A percentile compares a stretch with the other conserved stretches of the same genome.
These are phyloP conservation scores for Leucoptera coffeella DNA, from an alignment of 2,888 invertebrate genomes.

Conservation along the genomic window DNA sequence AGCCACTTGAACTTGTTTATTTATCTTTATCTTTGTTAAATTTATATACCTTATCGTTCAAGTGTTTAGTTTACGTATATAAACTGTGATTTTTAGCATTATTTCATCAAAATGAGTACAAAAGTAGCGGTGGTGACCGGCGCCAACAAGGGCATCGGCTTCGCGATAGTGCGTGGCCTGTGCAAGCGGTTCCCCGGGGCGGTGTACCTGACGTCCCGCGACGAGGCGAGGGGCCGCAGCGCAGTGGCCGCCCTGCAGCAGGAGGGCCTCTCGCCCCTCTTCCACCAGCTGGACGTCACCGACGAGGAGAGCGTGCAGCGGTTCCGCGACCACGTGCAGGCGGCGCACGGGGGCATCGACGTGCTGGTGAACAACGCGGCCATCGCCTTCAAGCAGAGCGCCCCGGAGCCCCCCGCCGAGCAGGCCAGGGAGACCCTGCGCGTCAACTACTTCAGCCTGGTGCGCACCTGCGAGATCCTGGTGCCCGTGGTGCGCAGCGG, in stretches of 20 bases:
- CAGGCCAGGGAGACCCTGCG: constrained; percentile 67
- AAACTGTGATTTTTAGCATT: too few species aligned
- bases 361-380: constrained; percentile 73
- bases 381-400: constrained; percentile 57
- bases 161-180: constrained; percentile 60
- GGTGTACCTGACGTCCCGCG: constrained; percentile 67
- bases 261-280: constrained; percentile 48
- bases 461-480: constrained; percentile 59
- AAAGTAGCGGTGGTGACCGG: constrained; percentile 54
- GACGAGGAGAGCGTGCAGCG: constrained; percentile 50
- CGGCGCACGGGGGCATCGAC: constrained; percentile 62
- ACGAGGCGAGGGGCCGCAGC: constrained; percentile 47
- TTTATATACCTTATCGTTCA: too few species aligned
- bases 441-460: constrained; percentile 64
- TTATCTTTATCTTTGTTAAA: too few species aligned
- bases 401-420: constrained; percentile 55
- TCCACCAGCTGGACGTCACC: constrained; percentile 65
- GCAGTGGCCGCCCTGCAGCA: constrained; percentile 55
- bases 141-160: too few species aligned
- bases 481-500: constrained; percentile 64
- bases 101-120: constrained; percentile 16
- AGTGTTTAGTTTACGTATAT: too few species aligned
- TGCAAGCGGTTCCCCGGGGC: constrained; percentile 61
- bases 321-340: constrained; percentile 54
- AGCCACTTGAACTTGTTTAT: too few species aligned